Base-by-base conservation (phyloP, 2,113 vertebrate species). In the Pseudopipra pipra region DNA sequence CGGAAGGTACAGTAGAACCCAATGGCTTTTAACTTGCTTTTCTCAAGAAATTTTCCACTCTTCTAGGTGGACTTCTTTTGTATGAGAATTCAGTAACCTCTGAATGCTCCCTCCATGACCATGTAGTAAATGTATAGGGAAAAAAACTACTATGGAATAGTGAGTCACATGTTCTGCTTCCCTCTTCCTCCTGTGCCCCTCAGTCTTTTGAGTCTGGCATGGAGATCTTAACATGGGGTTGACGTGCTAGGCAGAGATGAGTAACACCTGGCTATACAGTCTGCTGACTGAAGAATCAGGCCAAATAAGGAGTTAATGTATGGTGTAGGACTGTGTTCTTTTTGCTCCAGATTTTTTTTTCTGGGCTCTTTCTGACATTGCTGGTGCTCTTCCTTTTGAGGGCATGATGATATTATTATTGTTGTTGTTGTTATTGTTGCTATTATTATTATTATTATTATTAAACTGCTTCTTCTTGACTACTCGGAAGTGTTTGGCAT, bases 1-100 rank as follows among this genome's bases (percentile, higher is more conserved):
- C 99, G 92, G 99, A 99, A 98, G 99, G 99, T 99, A 97, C 98
- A 90, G 79, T 96, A 94, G 56, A 97, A 85, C 33, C 49, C 30
- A 80, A 28, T 52, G 77, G 39, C n/a, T 80, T 86, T 87, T 93
- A 85, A 72, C 39, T 86, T 68, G 31, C 6, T 72, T 90, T 82
- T 62, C 44, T 74, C 23, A 90, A 94, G 79, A 93, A 80, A 95
- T 95, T 95, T 93, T 85, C 89, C 52, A 70, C 19, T 62, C 46
- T 66, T 85, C 63, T 87, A 91, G 96, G 84, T 78, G 89, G 75
- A 91, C 93, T 88, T 87, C 68, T 89, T 62, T 96, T 79, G 63
- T 85, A 76, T 96, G 78, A 72, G 41, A 90, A 72, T 49, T 86
- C 54, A 27, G 68, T 81, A 89, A 71, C 43, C 33, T 66, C 74